Base-by-base conservation (phyloP, 2,888 invertebrate genomes). In the Tipula helvola region DNA sequence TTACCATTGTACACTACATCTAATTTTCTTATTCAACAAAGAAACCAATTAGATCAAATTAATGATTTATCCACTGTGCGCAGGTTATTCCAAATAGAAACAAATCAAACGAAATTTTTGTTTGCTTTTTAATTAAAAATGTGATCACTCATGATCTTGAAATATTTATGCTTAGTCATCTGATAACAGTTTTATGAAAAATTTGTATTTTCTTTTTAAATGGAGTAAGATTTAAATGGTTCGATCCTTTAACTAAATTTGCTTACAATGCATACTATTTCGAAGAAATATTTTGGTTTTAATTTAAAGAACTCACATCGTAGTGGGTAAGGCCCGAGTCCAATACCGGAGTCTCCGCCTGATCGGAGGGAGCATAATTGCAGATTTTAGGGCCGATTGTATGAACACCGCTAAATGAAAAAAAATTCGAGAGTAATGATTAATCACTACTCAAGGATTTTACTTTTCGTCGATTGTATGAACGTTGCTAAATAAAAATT, bases 21-120 rank as follows among this genome's bases (percentile, higher is more conserved):
- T 39, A 28, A 18, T 28, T 10, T 71, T 71, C 71, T 28, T 10
- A 16, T 52, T 71, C 71, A 71, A 71, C 71, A 71, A 71, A 71
- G 71, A 71, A 71, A 71, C 71, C 71, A 71, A 71, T 71, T 71
- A 71, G 71, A 71, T 71, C 71, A 71, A 71, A 71, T 71, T 71
- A 71, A 71, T 71, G 71, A 71, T 71, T 71, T 71, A 18, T 71
- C 28, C 71, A 28, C 18, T 71, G 28, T 28, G 28, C 28, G 28
- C 28, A 28, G 71, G 71, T 71, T 28, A 18, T 71, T 71, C 10
- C 71, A 57, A 57, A 57, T 16, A 16, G 71, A 71, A 71, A 71
- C 71, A 71, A 71, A 71, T 71, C 71, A 71, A 71, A 71, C 71
- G 71, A 71, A 71, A 71, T 28, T n/a, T 71, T 71, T 71, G 71